Percentiles rank a stretch among this genome's conserved stretches.
Conservation (phyloP, 2,113 vertebrate genomes). For the Brachyistius frenatus region DNA sequence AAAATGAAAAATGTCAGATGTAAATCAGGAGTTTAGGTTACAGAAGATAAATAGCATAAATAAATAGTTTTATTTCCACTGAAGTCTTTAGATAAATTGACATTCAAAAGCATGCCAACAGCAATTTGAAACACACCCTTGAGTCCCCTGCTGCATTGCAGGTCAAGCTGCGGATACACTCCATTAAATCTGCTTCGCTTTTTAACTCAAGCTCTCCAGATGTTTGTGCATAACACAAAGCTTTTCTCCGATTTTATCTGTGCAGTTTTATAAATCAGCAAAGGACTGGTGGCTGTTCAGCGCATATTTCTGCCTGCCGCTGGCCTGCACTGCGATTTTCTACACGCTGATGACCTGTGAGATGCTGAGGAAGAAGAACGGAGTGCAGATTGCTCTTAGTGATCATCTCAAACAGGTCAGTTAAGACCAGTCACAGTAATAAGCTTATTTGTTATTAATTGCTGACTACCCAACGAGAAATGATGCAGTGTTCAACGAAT, state of each 20-base stretch:
- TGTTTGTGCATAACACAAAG: slow-evolving; percentile 21
- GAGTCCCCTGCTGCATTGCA: not conserved
- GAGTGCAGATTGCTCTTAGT: slow-evolving; percentile 92
- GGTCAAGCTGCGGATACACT: slow-evolving; percentile 2
- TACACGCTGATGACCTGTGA: slow-evolving; percentile 98
- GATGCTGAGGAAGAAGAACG: slow-evolving; percentile 97
- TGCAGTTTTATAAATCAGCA: slow-evolving; percentile 92
- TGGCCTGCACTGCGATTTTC: slow-evolving; percentile 94
- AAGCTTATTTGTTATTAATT: not conserved
- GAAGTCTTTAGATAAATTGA: slow-evolving; percentile 34
- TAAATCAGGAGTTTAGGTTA: slow-evolving; percentile 1
- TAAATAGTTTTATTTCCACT: slow-evolving; percentile 10
- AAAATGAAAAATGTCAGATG: not conserved
- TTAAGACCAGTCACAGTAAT: not conserved
- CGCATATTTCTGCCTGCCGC: slow-evolving; percentile 95
- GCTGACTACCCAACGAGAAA: too few species aligned
- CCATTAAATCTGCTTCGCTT: slow-evolving; percentile 30
- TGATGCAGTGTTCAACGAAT: too few species aligned
- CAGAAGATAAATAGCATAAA: slow-evolving; percentile 28
- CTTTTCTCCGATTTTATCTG: slow-evolving; percentile 25
- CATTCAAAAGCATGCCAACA: slow-evolving; percentile 29
- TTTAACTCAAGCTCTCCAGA: slow-evolving; percentile 27
- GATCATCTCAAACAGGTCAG: slow-evolving; percentile 95
- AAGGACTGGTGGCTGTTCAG: slow-evolving; percentile 99
- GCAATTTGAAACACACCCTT: slow-evolving; percentile 31